These are phyloP conservation scores for Macaria liturata DNA, from an alignment of 2,888 invertebrate genomes.

Conservation along the genomic window DNA sequence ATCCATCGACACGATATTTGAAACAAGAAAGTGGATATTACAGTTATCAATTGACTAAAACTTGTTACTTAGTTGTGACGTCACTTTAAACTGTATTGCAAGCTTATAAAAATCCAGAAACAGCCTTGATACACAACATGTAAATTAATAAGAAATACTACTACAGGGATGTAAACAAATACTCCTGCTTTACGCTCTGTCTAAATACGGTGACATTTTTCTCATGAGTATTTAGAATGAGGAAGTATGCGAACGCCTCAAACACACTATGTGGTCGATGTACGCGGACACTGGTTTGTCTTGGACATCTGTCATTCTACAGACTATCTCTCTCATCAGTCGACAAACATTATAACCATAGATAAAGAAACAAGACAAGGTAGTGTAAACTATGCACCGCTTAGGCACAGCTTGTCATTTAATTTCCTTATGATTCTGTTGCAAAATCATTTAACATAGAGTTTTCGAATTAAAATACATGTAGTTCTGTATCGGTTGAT, in stretches of 20 bases:
- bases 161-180: too few relatives aligned
- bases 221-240: too few relatives aligned
- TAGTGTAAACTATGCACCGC: conserved; percentile 66
- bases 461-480: conserved; percentile 7
- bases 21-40: too few relatives aligned
- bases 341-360: background rate
- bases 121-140: too few relatives aligned
- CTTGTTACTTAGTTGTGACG: too few relatives aligned
- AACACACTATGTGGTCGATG: conserved; percentile 65
- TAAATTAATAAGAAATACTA: too few relatives aligned
- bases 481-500: conserved; percentile 18
- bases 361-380: conserved; percentile 53
- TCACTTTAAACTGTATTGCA: too few relatives aligned
- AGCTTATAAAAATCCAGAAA: too few relatives aligned
- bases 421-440: conserved; percentile 60
- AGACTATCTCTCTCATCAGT: background rate
- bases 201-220: too few relatives aligned
- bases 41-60: too few relatives aligned
- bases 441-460: conserved; percentile 59
- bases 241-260: conserved; percentile 57
- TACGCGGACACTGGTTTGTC: conserved; percentile 72
- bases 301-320: conserved; percentile 26
- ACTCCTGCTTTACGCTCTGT: too few relatives aligned
- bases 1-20: too few relatives aligned
- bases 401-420: conserved; percentile 69